A percentile compares a stretch with the other conserved stretches of the same genome.
Evolutionary conservation across 2,888 invertebrate species (phyloP).

Genomic region (Neoitamus cyanurus): DNA sequence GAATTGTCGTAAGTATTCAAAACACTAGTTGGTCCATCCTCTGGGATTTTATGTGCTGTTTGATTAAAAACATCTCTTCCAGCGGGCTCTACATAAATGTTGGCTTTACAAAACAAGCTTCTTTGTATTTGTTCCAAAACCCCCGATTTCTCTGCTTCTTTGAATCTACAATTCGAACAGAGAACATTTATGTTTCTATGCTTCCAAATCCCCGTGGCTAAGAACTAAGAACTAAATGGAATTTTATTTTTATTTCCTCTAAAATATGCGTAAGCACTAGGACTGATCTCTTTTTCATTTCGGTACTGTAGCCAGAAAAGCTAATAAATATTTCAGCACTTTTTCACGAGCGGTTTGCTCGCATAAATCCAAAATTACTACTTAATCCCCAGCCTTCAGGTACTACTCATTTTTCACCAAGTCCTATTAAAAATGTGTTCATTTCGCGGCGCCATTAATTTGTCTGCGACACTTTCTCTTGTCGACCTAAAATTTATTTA

Average conservation of each 20-base stretch:
- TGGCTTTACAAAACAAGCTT: neutral
- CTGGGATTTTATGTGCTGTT: constrained; percentile 36
- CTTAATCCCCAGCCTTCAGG: neutral
- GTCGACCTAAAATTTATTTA: constrained; percentile 6
- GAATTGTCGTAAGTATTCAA: constrained; percentile 77
- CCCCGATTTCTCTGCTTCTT: neutral
- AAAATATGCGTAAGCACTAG: neutral
- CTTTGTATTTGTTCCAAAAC: neutral
- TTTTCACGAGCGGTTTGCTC: neutral
- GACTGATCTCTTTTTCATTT: neutral
- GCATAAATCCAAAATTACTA: neutral
- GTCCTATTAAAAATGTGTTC: neutral
- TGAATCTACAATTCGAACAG: neutral
- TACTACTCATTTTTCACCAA: neutral
- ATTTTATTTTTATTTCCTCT: neutral
- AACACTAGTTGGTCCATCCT: neutral
- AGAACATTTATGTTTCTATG: neutral
- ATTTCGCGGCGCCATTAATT: constrained; percentile 15
- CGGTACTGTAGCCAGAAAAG: neutral
- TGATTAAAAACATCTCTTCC: neutral
- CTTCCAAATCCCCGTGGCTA: neutral
- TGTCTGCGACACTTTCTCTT: neutral
- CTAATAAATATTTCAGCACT: neutral
- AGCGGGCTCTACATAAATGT: neutral
- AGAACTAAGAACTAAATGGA: neutral